Percentiles rank a stretch among this genome's conserved stretches.
Evolutionary conservation across 2,797 vertebrate genomes (phyloP).

Genomic region (Chloroceryle inda): DNA sequence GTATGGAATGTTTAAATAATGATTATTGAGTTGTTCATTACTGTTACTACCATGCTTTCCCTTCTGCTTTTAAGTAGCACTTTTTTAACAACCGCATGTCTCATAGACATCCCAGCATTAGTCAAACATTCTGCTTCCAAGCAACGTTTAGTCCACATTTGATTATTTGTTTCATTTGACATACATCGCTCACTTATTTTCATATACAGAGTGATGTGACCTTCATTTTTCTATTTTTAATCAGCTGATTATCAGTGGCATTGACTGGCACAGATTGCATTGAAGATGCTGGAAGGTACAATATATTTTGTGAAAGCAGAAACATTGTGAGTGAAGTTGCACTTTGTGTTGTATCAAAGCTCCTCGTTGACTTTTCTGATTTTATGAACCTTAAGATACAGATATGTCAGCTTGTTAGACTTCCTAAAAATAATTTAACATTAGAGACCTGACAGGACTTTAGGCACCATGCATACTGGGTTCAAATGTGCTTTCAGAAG

Average conservation of each 20-base stretch:
- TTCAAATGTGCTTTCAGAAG: not conserved
- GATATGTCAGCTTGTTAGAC: not conserved
- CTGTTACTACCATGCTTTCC: not conserved
- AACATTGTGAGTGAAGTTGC: not conserved
- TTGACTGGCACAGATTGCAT: not conserved
- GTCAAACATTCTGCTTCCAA: slow-evolving; percentile 35
- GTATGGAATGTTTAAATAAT: not conserved
- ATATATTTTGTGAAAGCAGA: not conserved
- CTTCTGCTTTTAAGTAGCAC: not conserved
- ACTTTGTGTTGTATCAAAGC: not conserved
- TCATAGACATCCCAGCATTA: not conserved
- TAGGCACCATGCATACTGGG: not conserved
- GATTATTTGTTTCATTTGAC: slow-evolving; percentile 18
- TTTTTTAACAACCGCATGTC: not conserved
- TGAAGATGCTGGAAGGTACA: not conserved
- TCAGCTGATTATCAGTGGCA: not conserved
- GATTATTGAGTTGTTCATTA: not conserved
- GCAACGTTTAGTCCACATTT: slow-evolving; percentile 33
- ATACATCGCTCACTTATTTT: not conserved
- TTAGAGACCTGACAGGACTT: not conserved
- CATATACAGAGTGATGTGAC: not conserved
- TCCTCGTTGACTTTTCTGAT: not conserved
- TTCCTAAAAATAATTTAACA: not conserved
- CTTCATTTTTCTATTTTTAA: slow-evolving; percentile 1
- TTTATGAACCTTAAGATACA: not conserved